Evolutionary conservation across 2,888 invertebrate species (phyloP).

Genomic region (Helleia helle): DNA sequence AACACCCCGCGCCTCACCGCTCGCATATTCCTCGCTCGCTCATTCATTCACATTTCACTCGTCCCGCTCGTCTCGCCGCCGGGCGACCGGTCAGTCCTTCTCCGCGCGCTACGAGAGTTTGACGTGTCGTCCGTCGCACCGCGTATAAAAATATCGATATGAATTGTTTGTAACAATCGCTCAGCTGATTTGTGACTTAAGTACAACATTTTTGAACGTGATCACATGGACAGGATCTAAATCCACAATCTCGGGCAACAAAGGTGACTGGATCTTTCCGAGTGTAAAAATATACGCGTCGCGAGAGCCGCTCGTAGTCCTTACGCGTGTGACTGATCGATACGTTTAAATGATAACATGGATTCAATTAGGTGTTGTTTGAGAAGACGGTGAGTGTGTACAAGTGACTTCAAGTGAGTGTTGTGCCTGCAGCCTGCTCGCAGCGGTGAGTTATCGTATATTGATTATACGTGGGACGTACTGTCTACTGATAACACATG

Average conservation of each 20-base stretch:
- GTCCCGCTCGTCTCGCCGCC: constrained; percentile 15
- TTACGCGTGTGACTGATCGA: constrained; percentile 69
- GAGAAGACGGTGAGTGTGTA: constrained; percentile 50
- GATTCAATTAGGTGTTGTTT: constrained; percentile 64
- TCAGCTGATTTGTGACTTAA: constrained; percentile 63
- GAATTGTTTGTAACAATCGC: constrained; percentile 33
- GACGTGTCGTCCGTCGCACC: constrained; percentile 24
- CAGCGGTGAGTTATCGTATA: constrained; percentile 52
- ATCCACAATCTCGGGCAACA: constrained; percentile 29
- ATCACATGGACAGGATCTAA: constrained; percentile 21
- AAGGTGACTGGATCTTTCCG: constrained; percentile 34
- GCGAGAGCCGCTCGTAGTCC: constrained; percentile 54
- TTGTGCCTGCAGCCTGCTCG: constrained; percentile 26
- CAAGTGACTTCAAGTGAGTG: constrained; percentile 35
- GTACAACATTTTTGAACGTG: constrained; percentile 16
- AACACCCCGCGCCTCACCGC: constrained; percentile 25
- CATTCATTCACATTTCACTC: constrained; percentile 43
- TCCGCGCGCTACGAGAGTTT: constrained; percentile 33
- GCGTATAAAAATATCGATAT: constrained; percentile 21
- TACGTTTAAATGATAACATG: constrained; percentile 72
- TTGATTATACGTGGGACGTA: constrained; percentile 58
- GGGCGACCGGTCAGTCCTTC: constrained; percentile 40
- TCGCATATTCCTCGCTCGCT: constrained; percentile 24
- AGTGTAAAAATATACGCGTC: constrained; percentile 70
- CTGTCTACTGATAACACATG: constrained; percentile 48